Evolutionary conservation across 2,888 invertebrate species (phyloP).

Genomic region (Amblyjoppa proteus): DNA sequence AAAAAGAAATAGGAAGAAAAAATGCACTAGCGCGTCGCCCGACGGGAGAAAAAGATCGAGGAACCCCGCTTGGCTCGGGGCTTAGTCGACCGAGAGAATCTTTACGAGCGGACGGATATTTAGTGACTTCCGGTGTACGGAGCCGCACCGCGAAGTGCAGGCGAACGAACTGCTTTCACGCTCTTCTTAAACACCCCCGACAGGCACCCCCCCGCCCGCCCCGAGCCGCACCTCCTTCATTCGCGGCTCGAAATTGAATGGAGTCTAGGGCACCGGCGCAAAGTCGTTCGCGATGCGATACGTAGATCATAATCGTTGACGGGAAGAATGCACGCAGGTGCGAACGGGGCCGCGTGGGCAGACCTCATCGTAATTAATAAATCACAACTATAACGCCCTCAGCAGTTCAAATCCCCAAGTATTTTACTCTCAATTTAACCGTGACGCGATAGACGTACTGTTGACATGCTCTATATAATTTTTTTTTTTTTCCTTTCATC

Average conservation of each 20-base stretch:
- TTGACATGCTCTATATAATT: background rate
- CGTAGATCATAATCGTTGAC: constrained; percentile 76
- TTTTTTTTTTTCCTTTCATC: background rate
- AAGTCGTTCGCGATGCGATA: constrained; percentile 52
- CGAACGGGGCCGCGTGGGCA: constrained; percentile 76
- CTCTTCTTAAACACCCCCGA: background rate
- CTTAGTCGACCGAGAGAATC: constrained; percentile 22
- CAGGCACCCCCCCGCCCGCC: background rate
- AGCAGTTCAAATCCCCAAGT: constrained; percentile 16
- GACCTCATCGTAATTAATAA: constrained; percentile 68
- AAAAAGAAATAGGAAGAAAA: background rate
- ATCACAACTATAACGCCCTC: constrained; percentile 63
- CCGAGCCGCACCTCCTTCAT: background rate
- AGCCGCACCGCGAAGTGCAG: constrained; percentile 26
- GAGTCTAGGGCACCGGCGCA: constrained; percentile 47
- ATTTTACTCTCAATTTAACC: background rate
- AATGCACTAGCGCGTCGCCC: background rate
- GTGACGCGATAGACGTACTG: background rate
- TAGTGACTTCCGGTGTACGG: constrained; percentile 64
- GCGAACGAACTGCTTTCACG: constrained; percentile 49
- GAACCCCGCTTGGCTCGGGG: background rate
- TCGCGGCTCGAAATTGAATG: constrained; percentile 72
- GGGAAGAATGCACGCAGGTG: constrained; percentile 78
- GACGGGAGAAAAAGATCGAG: background rate
- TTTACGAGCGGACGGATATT: constrained; percentile 63